Conservation (phyloP, 2,113 vertebrate species). For the Sceloporus tristichus region DNA sequence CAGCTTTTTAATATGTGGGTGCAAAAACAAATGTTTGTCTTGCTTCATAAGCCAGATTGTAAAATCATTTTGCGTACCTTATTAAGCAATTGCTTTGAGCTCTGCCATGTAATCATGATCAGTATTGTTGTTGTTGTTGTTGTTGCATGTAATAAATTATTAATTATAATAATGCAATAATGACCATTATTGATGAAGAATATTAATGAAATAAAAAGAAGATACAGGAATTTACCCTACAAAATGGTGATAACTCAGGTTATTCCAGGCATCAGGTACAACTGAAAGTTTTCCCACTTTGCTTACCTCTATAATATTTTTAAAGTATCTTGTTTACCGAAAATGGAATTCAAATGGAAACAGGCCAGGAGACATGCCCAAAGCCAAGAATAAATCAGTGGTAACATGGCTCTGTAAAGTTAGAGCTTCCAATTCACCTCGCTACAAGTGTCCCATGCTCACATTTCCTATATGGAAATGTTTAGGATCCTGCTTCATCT, state of each 20-base stretch:
- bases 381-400: conserved; percentile 65
- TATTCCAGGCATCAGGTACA: conserved; percentile 42
- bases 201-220: conserved; percentile 50
- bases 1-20: conserved; percentile 3
- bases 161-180: too few species aligned
- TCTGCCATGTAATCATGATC: neutral
- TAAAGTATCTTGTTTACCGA: conserved; percentile 63
- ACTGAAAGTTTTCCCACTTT: neutral
- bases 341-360: conserved; percentile 57
- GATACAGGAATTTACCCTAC: conserved; percentile 12
- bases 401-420: conserved; percentile 41
- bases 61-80: neutral
- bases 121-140: neutral
- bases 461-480: conserved; percentile 32
- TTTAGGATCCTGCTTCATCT: conserved; percentile 41
- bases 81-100: conserved; percentile 33
- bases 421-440: conserved; percentile 46
- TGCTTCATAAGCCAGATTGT: conserved; percentile 5
- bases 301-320: conserved; percentile 54
- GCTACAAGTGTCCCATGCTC: conserved; percentile 44
- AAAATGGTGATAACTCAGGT: conserved; percentile 35
- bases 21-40: conserved; percentile 22
- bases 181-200: neutral
- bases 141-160: too few species aligned
- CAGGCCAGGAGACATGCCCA: conserved; percentile 52